These are phyloP conservation scores for Ictalurus punctatus DNA, from an alignment of 2,113 vertebrate species.

Conservation along the genomic window DNA sequence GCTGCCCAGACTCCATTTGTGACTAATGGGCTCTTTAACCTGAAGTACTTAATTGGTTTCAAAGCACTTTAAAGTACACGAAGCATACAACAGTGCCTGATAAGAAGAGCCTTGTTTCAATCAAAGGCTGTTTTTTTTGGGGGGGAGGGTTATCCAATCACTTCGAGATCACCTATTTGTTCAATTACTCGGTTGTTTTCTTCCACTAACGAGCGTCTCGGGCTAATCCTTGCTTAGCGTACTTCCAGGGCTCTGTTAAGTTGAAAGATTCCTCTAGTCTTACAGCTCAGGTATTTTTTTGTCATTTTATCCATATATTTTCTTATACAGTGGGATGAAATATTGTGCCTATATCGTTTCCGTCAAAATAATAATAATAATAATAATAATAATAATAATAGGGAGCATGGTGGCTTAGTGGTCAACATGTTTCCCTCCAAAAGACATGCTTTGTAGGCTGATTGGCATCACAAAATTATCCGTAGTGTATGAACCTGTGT, in stretches of 20 bases:
- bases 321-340: neutral
- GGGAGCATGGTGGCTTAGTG: too few species aligned
- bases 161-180: neutral
- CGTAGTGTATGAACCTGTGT: too few species aligned
- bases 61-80: slow-evolving; percentile 42
- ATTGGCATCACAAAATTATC: too few species aligned
- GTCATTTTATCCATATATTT: neutral
- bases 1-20: slow-evolving; percentile 34
- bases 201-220: neutral
- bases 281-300: neutral
- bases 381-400: too few species aligned
- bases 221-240: neutral
- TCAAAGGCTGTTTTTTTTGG: slow-evolving; percentile 9
- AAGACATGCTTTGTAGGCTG: too few species aligned
- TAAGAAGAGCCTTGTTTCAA: slow-evolving; percentile 43
- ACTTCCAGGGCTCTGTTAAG: neutral
- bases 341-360: neutral
- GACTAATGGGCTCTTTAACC: slow-evolving; percentile 53
- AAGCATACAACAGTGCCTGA: slow-evolving; percentile 22
- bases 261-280: neutral
- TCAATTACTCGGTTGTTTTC: neutral
- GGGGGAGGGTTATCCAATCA: neutral
- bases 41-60: slow-evolving; percentile 36
- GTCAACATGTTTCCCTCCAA: too few species aligned
- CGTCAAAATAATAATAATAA: neutral